Evolutionary conservation across 2,113 vertebrate genomes (phyloP), one percentile per base, ranked within the genome.

Genomic region (Choloepus hoffmanni): DNA sequence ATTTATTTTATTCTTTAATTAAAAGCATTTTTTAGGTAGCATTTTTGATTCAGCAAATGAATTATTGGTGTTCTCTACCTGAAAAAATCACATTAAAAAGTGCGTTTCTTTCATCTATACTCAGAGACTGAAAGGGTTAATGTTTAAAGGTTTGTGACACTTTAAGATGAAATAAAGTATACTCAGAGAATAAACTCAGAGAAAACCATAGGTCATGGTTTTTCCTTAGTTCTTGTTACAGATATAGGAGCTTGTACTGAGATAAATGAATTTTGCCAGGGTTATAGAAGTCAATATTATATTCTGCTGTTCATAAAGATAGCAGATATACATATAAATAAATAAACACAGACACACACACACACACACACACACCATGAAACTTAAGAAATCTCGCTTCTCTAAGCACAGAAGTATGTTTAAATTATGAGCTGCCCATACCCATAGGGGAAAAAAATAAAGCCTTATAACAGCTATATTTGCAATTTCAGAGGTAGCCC

Each of bases 41-140:
- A 65, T 76, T 93, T 81, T 95, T 95, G 58, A 87, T 78, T 93
- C 7, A 53, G 45, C 18, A 92, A 79, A 78, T 94, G 33, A 94
- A 67, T 89, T 82, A 36, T 30, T 83, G 19, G 5, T 90, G 21
- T 62, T 96, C 81, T 91, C 63, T 82, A 18, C 40, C 67, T 60
- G 15, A 85, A 85, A 63, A 63, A 84, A 12, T 16, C 45, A 65
- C 3, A 36, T 13, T 28, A 65, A n/a, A 73, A 78, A 53, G 15
- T 68, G 0, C 12, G 14, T 73, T 40, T 86, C 18, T 89, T 90
- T 28, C 11, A 28, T 92, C 10, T 89, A 16, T 36, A 77, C 23
- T 60, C 7, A 68, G 62, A 84, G 3, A 36, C 58, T 85, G 26
- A 81, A 92, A 55, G 53, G 43, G 30, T 45, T 89, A 24, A 43